Evolutionary conservation across 2,797 vertebrate species (phyloP).

Genomic region (Anabacerthia variegaticeps): DNA sequence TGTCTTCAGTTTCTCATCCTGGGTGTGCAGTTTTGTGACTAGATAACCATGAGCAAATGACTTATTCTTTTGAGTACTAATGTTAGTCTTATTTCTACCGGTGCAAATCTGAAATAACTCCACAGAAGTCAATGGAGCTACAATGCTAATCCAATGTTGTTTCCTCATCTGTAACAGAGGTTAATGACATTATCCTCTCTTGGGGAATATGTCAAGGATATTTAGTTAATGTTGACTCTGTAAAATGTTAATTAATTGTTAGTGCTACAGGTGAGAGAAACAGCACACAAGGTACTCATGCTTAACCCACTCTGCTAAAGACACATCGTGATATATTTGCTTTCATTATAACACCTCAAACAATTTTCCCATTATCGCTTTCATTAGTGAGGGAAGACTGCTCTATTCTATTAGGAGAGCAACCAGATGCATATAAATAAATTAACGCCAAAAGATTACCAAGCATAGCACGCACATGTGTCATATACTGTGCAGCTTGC

Average conservation of each 20-base stretch:
- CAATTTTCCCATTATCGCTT: not conserved
- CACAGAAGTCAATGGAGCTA: not conserved
- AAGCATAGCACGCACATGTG: not conserved
- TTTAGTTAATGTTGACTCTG: not conserved
- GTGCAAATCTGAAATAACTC: not conserved
- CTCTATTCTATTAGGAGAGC: not conserved
- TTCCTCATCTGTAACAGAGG: not conserved
- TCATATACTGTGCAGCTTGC: not conserved
- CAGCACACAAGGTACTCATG: not conserved
- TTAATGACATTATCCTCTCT: constrained; percentile 19
- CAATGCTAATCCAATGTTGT: not conserved
- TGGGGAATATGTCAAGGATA: not conserved
- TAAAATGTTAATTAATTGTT: constrained; percentile 10
- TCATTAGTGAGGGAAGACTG: constrained; percentile 4
- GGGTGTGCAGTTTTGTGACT: not conserved
- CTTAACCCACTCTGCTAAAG: not conserved
- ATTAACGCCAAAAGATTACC: not conserved
- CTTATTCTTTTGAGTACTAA: not conserved
- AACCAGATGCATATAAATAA: not conserved
- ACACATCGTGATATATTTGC: not conserved
- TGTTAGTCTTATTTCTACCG: not conserved
- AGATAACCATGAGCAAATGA: not conserved
- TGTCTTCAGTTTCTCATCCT: not conserved
- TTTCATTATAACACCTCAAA: constrained; percentile 12
- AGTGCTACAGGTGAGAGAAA: not conserved